Evolutionary conservation across 2,113 vertebrate genomes (phyloP), one percentile per base, ranked within the genome.

Genomic region (Oceanodroma tethys): DNA sequence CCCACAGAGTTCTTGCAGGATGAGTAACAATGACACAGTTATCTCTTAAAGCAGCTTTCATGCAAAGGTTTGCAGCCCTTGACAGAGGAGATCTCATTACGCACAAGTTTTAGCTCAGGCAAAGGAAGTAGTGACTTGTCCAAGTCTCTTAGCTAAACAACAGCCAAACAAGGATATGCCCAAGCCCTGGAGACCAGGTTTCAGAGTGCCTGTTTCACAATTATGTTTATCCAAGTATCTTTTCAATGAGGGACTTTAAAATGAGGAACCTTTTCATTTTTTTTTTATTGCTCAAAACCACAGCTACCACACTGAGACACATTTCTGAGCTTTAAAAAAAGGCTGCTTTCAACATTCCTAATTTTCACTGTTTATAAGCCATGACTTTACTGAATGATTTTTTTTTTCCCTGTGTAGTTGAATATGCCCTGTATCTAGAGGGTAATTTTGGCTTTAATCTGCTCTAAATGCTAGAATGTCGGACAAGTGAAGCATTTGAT

Each of bases 401-500:
- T 95, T 94, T 94, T 93, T 94, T 93, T 63, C 38, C 47, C 92
- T 59, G 34, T 71, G 72, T 30, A 92, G 91, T 53, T 97, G 89
- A 97, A 95, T 92, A 59, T 84, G 94, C 84, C 95, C 80, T 91
- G 88, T 85, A 91, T 91, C 90, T 81, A 25, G 70, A 96, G 88
- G 53, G 72, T 79, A 88, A 93, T 93, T 95, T 97, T 74, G 80
- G 84, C 96, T 98, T 97, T 97, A 98, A 97, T 98, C 91, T 91
- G 82, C 93, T 94, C 90, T 95, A 95, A 98, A 97, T 0, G 71
- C 90, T 91, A 92, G 70, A 91, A 95, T 68, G 40, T 96, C 16
- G 96, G 95, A 97, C 94, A 95, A 97, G 93, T n/a, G 80, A 96
- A 96, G 84, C 95, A 94, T 96, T 97, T 95, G 96, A 97, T 97